A percentile compares a stretch with the other conserved stretches of the same genome.
Evolutionary conservation across 1,140 invertebrate genomes (phyloP).

Genomic region (Dinoponera quadriceps): DNA sequence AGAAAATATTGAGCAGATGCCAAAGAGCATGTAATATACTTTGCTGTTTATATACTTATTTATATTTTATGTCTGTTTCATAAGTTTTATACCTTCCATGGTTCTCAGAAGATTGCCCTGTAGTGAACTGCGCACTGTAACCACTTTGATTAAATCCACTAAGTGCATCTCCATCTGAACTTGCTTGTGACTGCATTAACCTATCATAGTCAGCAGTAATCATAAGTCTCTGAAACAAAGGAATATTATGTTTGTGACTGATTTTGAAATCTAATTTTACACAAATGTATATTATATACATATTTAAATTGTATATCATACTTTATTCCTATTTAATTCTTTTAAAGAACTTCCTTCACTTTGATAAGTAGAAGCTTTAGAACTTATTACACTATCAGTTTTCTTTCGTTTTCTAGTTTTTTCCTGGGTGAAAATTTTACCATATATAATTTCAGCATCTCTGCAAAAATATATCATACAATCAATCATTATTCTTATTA

Average conservation of each 20-base stretch:
- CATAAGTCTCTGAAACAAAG: slow-evolving; percentile 53
- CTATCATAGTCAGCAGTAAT: slow-evolving; percentile 81
- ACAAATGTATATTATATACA: too few species aligned
- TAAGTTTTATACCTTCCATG: slow-evolving; percentile 60
- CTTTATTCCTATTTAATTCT: slow-evolving; percentile 77
- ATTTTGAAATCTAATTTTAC: neutral
- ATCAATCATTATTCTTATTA: neutral
- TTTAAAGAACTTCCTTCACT: slow-evolving; percentile 71
- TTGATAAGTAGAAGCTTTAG: slow-evolving; percentile 63
- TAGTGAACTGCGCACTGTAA: slow-evolving; percentile 75
- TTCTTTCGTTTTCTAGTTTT: slow-evolving; percentile 66
- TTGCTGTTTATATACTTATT: neutral
- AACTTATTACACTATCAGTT: slow-evolving; percentile 65
- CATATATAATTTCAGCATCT: slow-evolving; percentile 86
- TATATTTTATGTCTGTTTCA: too few species aligned
- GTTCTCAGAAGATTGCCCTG: slow-evolving; percentile 54
- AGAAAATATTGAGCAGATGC: slow-evolving; percentile 19
- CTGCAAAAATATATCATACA: slow-evolving; percentile 73
- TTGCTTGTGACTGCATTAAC: slow-evolving; percentile 76
- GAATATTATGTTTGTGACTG: slow-evolving; percentile 14
- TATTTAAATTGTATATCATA: slow-evolving; percentile 54
- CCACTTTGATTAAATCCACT: slow-evolving; percentile 81
- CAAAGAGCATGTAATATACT: neutral
- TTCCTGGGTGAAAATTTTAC: slow-evolving; percentile 78
- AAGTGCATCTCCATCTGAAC: slow-evolving; percentile 74